Evolutionary conservation across 2,113 vertebrate species (phyloP).

Genomic region (Seriola aureovittata): DNA sequence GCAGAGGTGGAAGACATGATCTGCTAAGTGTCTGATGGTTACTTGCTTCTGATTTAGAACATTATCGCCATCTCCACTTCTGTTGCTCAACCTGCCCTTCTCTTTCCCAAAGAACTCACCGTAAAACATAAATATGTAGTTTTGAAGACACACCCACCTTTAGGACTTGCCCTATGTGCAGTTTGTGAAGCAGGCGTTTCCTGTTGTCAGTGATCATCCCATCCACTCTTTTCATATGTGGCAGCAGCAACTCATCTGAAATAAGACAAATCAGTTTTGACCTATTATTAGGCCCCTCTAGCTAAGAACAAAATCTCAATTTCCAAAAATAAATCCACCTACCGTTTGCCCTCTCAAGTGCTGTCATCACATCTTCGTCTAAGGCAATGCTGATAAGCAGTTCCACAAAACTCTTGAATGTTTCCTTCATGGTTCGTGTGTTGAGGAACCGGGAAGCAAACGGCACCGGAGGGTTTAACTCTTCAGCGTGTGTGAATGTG

Average conservation of each 20-base stretch:
- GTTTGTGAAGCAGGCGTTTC: slow-evolving; percentile 93
- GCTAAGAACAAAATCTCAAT: not conserved
- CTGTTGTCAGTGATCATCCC: slow-evolving; percentile 96
- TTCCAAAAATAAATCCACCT: slow-evolving; percentile 36
- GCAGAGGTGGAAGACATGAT: no score
- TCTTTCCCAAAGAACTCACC: not conserved
- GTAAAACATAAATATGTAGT: not conserved
- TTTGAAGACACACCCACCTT: slow-evolving; percentile 85
- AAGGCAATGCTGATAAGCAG: slow-evolving; percentile 93
- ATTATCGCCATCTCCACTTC: not conserved
- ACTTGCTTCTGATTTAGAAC: not conserved
- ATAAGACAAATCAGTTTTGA: not conserved
- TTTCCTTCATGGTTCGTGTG: slow-evolving; percentile 97
- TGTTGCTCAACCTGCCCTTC: not conserved
- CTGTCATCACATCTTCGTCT: slow-evolving; percentile 92
- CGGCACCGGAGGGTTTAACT: slow-evolving; percentile 88
- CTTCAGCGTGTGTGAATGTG: slow-evolving; percentile 77
- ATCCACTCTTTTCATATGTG: slow-evolving; percentile 97
- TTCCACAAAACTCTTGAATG: slow-evolving; percentile 97
- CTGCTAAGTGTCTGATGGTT: not conserved
- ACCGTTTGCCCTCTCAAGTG: slow-evolving; percentile 95
- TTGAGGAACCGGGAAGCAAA: slow-evolving; percentile 92
- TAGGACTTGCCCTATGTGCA: slow-evolving; percentile 91
- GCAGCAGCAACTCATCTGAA: slow-evolving; percentile 95
- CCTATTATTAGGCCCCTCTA: not conserved